phyloP scores from a whole-genome alignment of 1,140 invertebrate species.

The Liolophura sinensis region DNA sequence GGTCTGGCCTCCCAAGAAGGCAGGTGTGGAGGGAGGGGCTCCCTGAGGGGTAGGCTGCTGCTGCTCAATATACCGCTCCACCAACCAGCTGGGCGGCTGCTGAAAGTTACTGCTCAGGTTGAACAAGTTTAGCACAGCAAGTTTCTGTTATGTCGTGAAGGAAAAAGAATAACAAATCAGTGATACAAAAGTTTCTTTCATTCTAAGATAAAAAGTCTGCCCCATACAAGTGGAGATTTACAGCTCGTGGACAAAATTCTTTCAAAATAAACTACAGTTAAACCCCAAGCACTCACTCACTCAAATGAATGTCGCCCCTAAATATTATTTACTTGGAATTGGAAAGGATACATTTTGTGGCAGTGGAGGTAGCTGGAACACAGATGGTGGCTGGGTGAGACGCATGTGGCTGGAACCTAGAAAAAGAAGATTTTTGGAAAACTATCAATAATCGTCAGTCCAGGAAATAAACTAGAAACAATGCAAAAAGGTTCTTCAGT shows the following conservation, averaged over 20 bases:
- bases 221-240: neutral
- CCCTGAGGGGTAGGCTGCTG: constrained; percentile 21
- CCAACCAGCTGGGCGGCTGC: constrained; percentile 31
- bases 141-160: constrained; percentile 33
- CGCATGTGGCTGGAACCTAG: constrained; percentile 43
- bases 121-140: constrained; percentile 50
- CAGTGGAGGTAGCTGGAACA: constrained; percentile 51
- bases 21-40: too few relatives aligned
- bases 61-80: constrained; percentile 39
- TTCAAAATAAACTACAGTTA: too few relatives aligned
- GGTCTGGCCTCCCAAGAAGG: too few relatives aligned
- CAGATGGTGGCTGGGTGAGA: constrained; percentile 52
- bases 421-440: constrained; percentile 12
- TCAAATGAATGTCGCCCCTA: neutral
- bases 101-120: constrained; percentile 47
- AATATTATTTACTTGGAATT: neutral
- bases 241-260: neutral
- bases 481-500: neutral
- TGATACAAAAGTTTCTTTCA: neutral
- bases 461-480: neutral
- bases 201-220: neutral
- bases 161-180: constrained; percentile 1
- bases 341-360: constrained; percentile 47
- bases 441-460: neutral
- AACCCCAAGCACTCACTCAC: too few relatives aligned